Conservation (phyloP, 2,113 vertebrate genomes). For the Etheostoma cragini region DNA sequence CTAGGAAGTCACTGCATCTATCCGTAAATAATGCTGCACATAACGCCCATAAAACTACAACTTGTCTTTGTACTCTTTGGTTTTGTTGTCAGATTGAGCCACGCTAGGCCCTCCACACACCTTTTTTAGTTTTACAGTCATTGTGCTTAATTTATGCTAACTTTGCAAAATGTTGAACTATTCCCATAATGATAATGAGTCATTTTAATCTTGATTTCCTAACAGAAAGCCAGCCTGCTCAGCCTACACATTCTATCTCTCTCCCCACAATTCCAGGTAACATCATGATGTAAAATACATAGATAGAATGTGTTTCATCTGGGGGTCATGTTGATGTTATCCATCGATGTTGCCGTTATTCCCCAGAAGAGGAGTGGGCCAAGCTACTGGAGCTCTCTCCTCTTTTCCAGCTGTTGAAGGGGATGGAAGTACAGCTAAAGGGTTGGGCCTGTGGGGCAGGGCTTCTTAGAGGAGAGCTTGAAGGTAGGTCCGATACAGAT, state of each 20-base stretch:
- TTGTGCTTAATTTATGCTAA: not conserved
- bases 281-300: not conserved
- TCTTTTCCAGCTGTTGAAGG: conserved; percentile 83
- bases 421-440: conserved; percentile 75
- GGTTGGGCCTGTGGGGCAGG: conserved; percentile 59
- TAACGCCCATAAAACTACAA: not conserved
- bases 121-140: not conserved
- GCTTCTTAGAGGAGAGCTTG: conserved; percentile 41
- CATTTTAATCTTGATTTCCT: not conserved
- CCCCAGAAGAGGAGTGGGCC: conserved; percentile 76
- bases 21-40: not conserved
- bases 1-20: not conserved
- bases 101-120: no score
- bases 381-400: conserved; percentile 68
- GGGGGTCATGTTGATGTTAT: not conserved
- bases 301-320: not conserved
- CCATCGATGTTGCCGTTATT: not conserved
- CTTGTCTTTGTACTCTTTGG: not conserved
- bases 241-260: conserved; percentile 30
- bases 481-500: conserved; percentile 40
- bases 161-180: not conserved
- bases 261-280: conserved; percentile 76
- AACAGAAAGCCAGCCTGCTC: conserved; percentile 60
- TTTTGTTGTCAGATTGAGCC: not conserved
- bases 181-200: not conserved